These are phyloP conservation scores for Drosophila ficusphila DNA, from an alignment of 1,140 invertebrate genomes.

Conservation along the genomic window DNA sequence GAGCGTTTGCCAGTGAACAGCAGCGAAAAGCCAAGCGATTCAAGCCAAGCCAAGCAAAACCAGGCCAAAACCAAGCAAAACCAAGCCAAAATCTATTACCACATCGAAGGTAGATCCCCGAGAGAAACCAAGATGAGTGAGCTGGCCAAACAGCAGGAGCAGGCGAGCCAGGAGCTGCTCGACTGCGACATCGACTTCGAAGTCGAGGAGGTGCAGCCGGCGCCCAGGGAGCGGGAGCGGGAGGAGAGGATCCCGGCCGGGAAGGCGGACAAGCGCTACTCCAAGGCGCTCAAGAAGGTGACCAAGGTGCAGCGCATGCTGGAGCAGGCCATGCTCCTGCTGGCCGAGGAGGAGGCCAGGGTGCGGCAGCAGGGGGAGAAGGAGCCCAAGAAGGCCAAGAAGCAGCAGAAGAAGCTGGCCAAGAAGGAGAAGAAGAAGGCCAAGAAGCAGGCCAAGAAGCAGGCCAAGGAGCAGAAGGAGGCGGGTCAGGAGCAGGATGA, in stretches of 20 bases:
- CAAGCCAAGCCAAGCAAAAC: neutral
- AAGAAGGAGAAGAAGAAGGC: constrained; percentile 43
- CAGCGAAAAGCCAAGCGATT: neutral
- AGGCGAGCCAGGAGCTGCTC: constrained; percentile 24
- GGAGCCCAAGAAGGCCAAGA: constrained; percentile 18
- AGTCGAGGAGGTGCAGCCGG: constrained; percentile 27
- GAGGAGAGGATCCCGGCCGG: neutral
- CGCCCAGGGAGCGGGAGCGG: neutral
- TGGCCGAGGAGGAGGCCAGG: constrained; percentile 35
- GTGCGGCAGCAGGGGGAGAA: neutral
- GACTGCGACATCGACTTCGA: constrained; percentile 51
- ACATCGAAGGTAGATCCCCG: neutral
- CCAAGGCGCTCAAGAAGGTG: constrained; percentile 63
- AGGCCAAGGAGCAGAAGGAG: neutral
- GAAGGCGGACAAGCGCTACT: constrained; percentile 13
- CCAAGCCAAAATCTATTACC: neutral
- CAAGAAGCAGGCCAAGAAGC: constrained; percentile 12
- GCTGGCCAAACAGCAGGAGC: constrained; percentile 2
- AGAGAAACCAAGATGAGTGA: constrained; percentile 14
- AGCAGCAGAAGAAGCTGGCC: constrained; percentile 39
- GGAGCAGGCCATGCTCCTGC: constrained; percentile 41
- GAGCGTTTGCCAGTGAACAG: neutral
- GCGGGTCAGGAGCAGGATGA: constrained; percentile 5
- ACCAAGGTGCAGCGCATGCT: constrained; percentile 59
- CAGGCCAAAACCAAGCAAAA: neutral